Evolutionary conservation across 2,888 invertebrate species (phyloP), one percentile per base, ranked within the genome.

Genomic region (Mimachlamys varia): DNA sequence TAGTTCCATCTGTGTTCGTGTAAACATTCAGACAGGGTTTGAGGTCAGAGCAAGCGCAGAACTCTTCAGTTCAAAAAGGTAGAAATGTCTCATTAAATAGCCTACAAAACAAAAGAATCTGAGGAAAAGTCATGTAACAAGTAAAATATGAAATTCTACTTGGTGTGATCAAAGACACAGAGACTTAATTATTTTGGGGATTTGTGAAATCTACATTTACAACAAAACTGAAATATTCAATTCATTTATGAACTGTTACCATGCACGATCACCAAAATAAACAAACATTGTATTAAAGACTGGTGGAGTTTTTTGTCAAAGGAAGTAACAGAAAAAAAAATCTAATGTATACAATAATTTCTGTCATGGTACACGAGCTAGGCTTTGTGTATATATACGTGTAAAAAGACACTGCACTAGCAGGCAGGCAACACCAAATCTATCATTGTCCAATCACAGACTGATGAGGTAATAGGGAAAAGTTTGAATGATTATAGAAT

Each of bases 401-500:
- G 22, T 33, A 76, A 33, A 76, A 76, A 76, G 76, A 33, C 33
- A 76, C 53, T 53, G 2, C 44, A 44, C 22, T 62, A 62, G 62
- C 62, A 62, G 62, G 62, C 62, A 62, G 76, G 10, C 33, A 27
- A 33, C 76, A 76, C 76, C 76, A 76, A 76, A 76, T 76, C 76
- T 76, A 62, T 62, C 62, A 33, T 76, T 76, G 76, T 76, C 76
- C 4, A 76, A 76, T 76, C 76, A 76, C 76, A 76, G 76, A 76
- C 76, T 76, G 76, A 76, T 76, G 76, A 76, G 76, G 76, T 76
- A 76, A 76, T 27, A 76, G 76, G n/a, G 76, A 76, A 76, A 76
- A 76, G 44, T 44, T 44, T 44, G 76, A 76, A 76, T 76, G 76
- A 76, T 76, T 76, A 76, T 7, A 76, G 33, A 76, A 33, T 33